Percentiles rank a stretch among this genome's conserved stretches.
Conservation (phyloP, 1,140 invertebrate species). For the Philopotamus ludificatus region DNA sequence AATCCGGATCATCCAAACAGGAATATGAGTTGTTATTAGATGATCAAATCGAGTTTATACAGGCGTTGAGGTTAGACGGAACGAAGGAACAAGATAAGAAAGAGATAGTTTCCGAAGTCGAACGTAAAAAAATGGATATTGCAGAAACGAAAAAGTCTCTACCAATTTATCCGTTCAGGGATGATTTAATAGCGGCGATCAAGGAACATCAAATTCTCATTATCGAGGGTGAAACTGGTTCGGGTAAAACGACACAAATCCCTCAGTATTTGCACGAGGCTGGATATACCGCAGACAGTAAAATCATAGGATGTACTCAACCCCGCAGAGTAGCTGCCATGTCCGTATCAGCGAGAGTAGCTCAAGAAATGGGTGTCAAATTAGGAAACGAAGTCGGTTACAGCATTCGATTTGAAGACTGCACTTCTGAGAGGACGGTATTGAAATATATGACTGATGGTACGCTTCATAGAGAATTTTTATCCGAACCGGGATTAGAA, state of each 20-base stretch:
- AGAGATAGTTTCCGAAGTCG: constrained; percentile 63
- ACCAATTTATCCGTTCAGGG: constrained; percentile 91
- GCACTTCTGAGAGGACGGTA: constrained; percentile 92
- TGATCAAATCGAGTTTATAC: constrained; percentile 97
- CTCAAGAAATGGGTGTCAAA: constrained; percentile 99
- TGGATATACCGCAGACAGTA: constrained; percentile 80
- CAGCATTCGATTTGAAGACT: constrained; percentile 99
- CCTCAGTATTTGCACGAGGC: constrained; percentile 95
- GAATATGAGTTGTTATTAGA: constrained; percentile 94
- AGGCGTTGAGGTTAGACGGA: constrained; percentile 89
- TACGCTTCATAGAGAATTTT: constrained; percentile 94
- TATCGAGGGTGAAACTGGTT: constrained; percentile 97
- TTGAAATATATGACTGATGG: constrained; percentile 99
- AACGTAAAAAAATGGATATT: constrained; percentile 80
- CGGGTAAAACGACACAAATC: constrained; percentile 98
- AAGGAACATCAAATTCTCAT: constrained; percentile 90
- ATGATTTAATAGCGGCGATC: constrained; percentile 87
- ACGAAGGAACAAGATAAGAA: constrained; percentile 61
- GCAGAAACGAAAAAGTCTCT: constrained; percentile 91
- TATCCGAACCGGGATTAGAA: constrained; percentile 93
- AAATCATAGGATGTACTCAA: constrained; percentile 92
- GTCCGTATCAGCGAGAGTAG: constrained; percentile 98
- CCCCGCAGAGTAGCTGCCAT: constrained; percentile 97
- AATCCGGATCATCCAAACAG: constrained; percentile 70
- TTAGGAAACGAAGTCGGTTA: constrained; percentile 99